phyloP scores from a whole-genome alignment of 2,113 vertebrate genomes.

The Plecotus auritus region DNA sequence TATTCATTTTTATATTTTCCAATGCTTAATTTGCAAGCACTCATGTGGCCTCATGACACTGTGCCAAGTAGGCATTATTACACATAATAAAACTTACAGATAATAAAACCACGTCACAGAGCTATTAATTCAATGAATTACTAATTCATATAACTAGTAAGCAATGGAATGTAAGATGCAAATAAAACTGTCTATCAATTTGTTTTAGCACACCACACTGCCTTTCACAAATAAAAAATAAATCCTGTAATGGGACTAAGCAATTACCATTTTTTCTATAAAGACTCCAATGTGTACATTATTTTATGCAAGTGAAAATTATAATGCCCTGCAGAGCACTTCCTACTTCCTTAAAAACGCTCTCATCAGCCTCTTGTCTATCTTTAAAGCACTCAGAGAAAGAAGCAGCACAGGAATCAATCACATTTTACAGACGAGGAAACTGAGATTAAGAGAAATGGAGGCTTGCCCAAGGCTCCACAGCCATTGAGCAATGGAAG shows the following conservation, averaged over 20 bases:
- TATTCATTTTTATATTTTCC: neutral
- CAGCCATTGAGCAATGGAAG: neutral
- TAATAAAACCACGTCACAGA: neutral
- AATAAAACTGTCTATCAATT: neutral
- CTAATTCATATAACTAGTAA: neutral
- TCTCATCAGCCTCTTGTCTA: neutral
- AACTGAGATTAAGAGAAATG: neutral
- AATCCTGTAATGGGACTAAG: neutral
- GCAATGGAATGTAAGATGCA: neutral
- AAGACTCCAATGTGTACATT: neutral
- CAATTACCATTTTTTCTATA: neutral
- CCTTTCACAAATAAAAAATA: slow-evolving; percentile 14
- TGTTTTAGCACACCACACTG: neutral
- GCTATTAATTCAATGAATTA: neutral
- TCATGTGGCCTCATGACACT: neutral
- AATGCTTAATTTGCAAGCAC: neutral
- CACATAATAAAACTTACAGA: neutral
- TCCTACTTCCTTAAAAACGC: neutral
- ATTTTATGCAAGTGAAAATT: neutral
- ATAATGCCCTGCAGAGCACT: neutral
- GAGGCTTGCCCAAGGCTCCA: neutral
- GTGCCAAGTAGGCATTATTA: neutral
- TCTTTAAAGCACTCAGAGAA: neutral
- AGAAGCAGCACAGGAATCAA: neutral
- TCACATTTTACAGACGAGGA: neutral